phyloP scores from a whole-genome alignment of 2,113 vertebrate genomes.

The Neogale vison region DNA sequence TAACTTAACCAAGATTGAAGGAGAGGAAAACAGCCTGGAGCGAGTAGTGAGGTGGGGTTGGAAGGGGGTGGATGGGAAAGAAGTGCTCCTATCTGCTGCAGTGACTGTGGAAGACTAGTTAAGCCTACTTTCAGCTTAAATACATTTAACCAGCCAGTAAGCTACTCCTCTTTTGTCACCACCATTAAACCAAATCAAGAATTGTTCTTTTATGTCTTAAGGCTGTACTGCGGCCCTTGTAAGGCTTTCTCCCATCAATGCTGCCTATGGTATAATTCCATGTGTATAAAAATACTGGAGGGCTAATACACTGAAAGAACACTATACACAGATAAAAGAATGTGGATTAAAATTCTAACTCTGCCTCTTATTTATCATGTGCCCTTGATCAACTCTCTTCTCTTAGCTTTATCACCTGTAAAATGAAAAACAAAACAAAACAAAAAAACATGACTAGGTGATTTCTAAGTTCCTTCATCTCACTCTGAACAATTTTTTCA shows the following conservation, averaged over 20 bases:
- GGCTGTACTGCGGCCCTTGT: neutral
- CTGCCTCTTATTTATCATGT: neutral
- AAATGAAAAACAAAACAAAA: neutral
- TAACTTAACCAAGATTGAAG: neutral
- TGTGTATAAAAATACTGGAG: neutral
- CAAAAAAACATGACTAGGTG: neutral
- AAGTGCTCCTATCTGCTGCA: neutral
- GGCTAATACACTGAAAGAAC: neutral
- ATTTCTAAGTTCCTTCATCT: slow-evolving; percentile 38
- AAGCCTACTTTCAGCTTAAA: slow-evolving; percentile 3
- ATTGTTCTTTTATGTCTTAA: neutral
- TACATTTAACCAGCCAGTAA: neutral
- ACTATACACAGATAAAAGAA: neutral
- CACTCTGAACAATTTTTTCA: neutral
- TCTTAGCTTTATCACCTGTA: neutral
- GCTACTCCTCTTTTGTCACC: neutral
- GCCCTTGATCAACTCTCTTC: neutral
- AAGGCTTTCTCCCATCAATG: neutral
- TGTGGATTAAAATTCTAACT: slow-evolving; percentile 12
- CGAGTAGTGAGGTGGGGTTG: neutral
- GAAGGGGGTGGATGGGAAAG: neutral
- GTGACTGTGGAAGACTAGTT: slow-evolving; percentile 1
- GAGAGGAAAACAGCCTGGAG: neutral
- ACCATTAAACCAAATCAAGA: slow-evolving; percentile 35
- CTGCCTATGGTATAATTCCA: neutral